Evolutionary conservation across 2,888 invertebrate genomes (phyloP).

Genomic region (Autographa gamma): DNA sequence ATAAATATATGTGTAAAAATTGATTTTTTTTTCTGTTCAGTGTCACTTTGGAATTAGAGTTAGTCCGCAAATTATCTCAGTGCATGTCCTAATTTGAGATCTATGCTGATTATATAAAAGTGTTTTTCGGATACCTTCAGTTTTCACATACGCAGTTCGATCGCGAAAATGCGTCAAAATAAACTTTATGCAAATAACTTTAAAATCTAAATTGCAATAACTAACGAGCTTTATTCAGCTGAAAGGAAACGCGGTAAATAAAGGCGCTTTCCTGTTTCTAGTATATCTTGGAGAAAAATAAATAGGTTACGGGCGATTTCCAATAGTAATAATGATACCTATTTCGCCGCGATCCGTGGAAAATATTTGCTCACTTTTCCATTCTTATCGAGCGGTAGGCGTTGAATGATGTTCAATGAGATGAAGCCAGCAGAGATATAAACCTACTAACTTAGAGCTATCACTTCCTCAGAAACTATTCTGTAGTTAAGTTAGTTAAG

Average conservation of each 20-base stretch:
- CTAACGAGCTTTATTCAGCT: neutral
- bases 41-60: too few species aligned
- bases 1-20: too few species aligned
- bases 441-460: conserved; percentile 23
- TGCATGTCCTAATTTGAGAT: too few species aligned
- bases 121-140: too few species aligned
- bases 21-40: too few species aligned
- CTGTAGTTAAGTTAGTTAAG: conserved; percentile 14
- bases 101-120: too few species aligned
- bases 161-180: too few species aligned
- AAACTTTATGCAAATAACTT: too few species aligned
- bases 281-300: conserved; percentile 33
- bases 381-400: conserved; percentile 31
- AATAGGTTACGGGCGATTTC: conserved; percentile 34
- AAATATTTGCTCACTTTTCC: conserved; percentile 38
- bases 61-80: too few species aligned
- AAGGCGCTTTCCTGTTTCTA: conserved; percentile 9
- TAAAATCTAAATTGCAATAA: neutral
- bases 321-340: conserved; percentile 45
- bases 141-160: too few species aligned
- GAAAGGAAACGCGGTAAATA: neutral
- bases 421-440: conserved; percentile 26
- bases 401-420: conserved; percentile 27
- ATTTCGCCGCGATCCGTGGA: conserved; percentile 22
- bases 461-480: conserved; percentile 41